Conservation (phyloP, 2,888 invertebrate species). For the Hypercompe scribonia region DNA sequence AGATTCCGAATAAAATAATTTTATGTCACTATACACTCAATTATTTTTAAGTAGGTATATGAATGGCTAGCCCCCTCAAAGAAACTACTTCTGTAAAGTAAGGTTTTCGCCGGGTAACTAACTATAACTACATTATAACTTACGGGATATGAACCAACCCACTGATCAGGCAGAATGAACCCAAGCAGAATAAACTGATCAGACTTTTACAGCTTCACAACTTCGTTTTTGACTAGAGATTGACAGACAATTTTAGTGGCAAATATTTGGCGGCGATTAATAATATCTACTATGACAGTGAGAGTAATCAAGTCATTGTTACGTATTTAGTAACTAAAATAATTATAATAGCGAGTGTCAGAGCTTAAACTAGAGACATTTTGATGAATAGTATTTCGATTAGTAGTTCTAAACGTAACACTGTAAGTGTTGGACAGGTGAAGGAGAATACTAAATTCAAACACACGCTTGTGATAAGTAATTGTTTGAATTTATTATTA, state of each 20-base stretch:
- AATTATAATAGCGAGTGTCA: not conserved
- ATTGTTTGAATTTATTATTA: not conserved
- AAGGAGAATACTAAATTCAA: not conserved
- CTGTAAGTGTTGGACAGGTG: not conserved
- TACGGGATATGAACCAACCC: not conserved
- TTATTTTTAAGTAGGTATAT: not conserved
- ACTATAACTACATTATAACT: not conserved
- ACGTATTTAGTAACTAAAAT: not conserved
- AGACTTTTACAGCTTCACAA: not conserved
- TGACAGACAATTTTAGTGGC: not conserved
- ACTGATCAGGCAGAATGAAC: not conserved
- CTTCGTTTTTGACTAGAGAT: not conserved
- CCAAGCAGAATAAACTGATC: not conserved
- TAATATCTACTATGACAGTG: not conserved
- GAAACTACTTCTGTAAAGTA: not conserved
- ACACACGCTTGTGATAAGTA: not conserved
- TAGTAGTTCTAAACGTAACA: not conserved
- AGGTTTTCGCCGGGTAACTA: not conserved
- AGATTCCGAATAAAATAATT: not conserved
- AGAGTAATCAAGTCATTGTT: conserved; percentile 1
- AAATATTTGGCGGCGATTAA: conserved; percentile 6
- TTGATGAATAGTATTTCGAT: not conserved
- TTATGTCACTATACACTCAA: not conserved
- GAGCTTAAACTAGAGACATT: not conserved
- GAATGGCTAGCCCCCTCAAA: not conserved